Base-by-base conservation (phyloP, 1,140 invertebrate species). In the Camponotus vicinus region DNA sequence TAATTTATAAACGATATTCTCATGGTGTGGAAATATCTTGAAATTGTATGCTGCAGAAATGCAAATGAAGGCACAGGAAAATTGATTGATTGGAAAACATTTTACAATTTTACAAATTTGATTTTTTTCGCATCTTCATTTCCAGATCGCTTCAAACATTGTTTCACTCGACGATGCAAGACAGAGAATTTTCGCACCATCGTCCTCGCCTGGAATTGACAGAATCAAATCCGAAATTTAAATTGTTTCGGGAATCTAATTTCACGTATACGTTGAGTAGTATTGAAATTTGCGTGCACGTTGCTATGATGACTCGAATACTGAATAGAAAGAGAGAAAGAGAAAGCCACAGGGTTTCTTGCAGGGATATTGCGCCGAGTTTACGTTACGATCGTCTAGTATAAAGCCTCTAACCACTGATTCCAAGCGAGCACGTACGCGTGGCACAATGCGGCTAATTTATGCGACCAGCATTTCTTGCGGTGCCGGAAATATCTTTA, bases 241-340 rank as follows among this genome's bases (percentile, higher is more conserved):
- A 85, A 85, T 85, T 85, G 61, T 49, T 11, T 11, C 57, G 15
- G 27, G 34, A 21, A 77, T 9, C 57, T 76, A 52, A 84, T 83
- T 37, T 84, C 21, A 21, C 11, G 3, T 52, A 9, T n/a, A 18
- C 21, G n/a, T 45, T 21, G 40, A 67, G 5, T 57, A 55, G 32
- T 55, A 15, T 3, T 32, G 21, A 32, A 57, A 82, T 83, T 67
- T 63, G n/a, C 37, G 8, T 34, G 3, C 59, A 18, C 21, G 21
- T 34, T 34, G 34, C 45, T 11, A 11, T 52, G 27, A 71, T 49
- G 52, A 34, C 52, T 49, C 45, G 27, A 27, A 27, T 27, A 27
- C 27, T 49, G 52, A 2, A 55, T 21, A 70, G 21, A 52, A 8
- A 70, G 21, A 70, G 9, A 49, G 21, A 34, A n/a, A 45, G 42